These are phyloP conservation scores for Macrocentrus cingulum DNA, from an alignment of 1,140 invertebrate genomes.

Conservation along the genomic window DNA sequence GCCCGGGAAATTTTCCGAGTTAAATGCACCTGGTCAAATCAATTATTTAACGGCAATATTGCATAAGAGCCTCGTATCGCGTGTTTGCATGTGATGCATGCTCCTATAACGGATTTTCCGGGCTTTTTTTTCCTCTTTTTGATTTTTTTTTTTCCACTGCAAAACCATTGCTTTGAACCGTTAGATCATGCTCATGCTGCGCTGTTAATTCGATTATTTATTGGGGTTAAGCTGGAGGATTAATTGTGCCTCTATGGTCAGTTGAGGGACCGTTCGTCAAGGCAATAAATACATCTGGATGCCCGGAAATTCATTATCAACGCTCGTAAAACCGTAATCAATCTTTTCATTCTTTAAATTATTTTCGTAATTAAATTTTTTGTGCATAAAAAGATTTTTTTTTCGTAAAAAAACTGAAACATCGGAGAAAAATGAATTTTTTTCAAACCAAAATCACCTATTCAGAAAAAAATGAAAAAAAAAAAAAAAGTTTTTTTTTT, in stretches of 20 bases:
- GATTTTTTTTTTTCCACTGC: background rate
- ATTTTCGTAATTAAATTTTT: background rate
- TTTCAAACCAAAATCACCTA: too few species aligned
- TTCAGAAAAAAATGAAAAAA: too few species aligned
- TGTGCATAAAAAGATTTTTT: too few species aligned
- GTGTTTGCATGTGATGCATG: constrained; percentile 4
- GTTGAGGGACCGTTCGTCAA: constrained; percentile 15
- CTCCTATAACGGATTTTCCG: constrained; percentile 47
- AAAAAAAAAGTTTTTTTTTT: too few species aligned
- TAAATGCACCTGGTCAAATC: too few species aligned
- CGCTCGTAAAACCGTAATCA: constrained; percentile 55
- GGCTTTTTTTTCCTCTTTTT: constrained; percentile 11
- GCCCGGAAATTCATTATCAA: too few species aligned
- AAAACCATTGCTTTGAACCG: constrained; percentile 1
- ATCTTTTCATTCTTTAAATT: constrained; percentile 58
- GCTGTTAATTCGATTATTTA: background rate
- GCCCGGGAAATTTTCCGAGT: constrained; percentile 19
- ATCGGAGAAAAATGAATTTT: too few species aligned
- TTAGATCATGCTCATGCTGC: constrained; percentile 13
- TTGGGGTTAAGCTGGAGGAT: background rate
- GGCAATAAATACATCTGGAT: constrained; percentile 1
- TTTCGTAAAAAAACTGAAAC: too few species aligned
- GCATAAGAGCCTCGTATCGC: constrained; percentile 26
- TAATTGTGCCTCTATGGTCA: background rate
- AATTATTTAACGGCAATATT: constrained; percentile 30